Conservation (phyloP, 2,113 vertebrate genomes). For the Lynx canadensis region DNA sequence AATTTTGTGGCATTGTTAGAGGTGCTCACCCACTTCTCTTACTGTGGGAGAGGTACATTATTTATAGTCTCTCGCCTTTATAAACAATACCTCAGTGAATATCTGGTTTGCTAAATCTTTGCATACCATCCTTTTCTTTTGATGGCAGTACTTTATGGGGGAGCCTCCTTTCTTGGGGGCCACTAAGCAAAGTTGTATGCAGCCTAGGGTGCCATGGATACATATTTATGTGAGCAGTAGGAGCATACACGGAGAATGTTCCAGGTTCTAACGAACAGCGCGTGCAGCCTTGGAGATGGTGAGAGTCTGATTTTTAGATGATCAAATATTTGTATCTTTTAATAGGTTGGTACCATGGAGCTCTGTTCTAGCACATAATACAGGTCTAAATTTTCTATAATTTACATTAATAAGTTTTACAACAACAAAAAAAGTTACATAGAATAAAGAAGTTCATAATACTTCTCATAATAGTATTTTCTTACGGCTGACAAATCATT, state of each 20-base stretch:
- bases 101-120: neutral
- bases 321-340: slow-evolving; percentile 23
- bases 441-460: no score
- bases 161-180: neutral
- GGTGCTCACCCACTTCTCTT: neutral
- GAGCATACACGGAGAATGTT: neutral
- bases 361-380: neutral
- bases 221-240: neutral
- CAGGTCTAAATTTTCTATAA: no score
- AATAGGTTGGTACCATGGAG: neutral
- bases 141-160: neutral
- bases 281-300: neutral
- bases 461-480: neutral
- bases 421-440: no score
- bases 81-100: neutral
- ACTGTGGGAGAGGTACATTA: neutral
- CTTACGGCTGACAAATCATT: neutral
- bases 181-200: neutral
- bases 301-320: neutral
- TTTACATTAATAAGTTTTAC: no score
- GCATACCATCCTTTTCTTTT: neutral
- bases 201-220: neutral
- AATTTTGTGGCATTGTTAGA: neutral
- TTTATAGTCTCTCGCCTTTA: neutral
- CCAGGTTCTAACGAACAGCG: slow-evolving; percentile 7